Conservation (phyloP, 2,888 invertebrate species). For the Andrena marginata region DNA sequence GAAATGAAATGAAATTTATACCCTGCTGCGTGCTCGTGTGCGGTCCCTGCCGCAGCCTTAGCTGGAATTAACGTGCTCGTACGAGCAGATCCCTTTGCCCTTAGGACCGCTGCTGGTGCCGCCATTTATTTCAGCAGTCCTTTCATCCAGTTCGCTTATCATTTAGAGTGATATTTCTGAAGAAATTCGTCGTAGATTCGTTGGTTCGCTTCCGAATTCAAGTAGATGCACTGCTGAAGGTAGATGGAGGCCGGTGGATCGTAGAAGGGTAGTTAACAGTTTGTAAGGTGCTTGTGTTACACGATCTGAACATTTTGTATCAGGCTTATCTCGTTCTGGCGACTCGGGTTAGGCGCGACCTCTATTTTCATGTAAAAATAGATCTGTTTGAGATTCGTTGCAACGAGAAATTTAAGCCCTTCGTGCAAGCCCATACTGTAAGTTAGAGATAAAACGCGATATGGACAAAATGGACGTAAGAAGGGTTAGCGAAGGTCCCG, state of each 20-base stretch:
- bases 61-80: conserved; percentile 11
- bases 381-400: neutral
- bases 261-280: no score
- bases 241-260: no score
- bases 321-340: no score
- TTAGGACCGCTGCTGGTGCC: neutral
- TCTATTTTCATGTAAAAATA: neutral
- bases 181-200: neutral
- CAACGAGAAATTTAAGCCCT: neutral
- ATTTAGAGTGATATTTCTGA: no score
- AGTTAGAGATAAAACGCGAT: neutral
- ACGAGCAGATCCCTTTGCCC: neutral
- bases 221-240: no score
- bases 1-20: conserved; percentile 23
- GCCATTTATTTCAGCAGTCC: neutral
- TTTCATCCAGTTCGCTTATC: neutral
- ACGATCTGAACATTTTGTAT: no score
- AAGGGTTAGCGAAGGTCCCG: conserved; percentile 5
- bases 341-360: no score
- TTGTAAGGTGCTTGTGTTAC: no score
- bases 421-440: neutral
- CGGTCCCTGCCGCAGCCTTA: neutral
- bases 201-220: no score
- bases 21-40: neutral
- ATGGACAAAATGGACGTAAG: neutral